Evolutionary conservation across 2,113 vertebrate genomes (phyloP).

Genomic region (Quiscalus mexicanus): DNA sequence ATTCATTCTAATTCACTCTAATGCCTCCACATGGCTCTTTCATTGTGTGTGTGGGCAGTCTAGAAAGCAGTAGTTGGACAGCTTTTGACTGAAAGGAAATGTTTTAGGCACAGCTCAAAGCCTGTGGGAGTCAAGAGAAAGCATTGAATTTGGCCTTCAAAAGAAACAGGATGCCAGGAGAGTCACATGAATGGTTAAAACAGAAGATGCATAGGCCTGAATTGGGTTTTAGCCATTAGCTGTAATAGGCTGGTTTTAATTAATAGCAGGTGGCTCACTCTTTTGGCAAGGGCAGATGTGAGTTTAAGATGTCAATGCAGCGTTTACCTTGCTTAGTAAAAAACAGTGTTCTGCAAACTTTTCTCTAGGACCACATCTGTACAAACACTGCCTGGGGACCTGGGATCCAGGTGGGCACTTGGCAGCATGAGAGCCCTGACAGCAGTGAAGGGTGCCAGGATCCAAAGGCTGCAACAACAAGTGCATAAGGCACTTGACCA

Average conservation of each 20-base stretch:
- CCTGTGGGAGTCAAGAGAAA: constrained; percentile 33
- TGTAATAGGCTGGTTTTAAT: background rate
- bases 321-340: background rate
- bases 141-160: constrained; percentile 6
- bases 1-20: constrained; percentile 41
- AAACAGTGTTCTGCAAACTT: background rate
- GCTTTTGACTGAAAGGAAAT: constrained; percentile 37
- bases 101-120: constrained; percentile 13
- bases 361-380: background rate
- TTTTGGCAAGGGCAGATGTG: background rate
- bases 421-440: accelerated
- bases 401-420: too few relatives aligned
- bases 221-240: background rate
- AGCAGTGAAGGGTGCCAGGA: background rate
- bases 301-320: background rate
- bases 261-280: background rate
- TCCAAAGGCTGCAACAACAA: background rate
- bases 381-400: accelerated
- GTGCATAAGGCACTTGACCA: background rate
- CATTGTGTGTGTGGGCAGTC: background rate
- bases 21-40: background rate
- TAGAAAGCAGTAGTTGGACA: background rate
- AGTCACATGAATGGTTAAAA: constrained; percentile 8
- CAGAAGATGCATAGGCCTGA: background rate
- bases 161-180: constrained; percentile 11